These are phyloP conservation scores for Nothoprocta perdicaria DNA, from an alignment of 2,113 vertebrate species.

Conservation along the genomic window DNA sequence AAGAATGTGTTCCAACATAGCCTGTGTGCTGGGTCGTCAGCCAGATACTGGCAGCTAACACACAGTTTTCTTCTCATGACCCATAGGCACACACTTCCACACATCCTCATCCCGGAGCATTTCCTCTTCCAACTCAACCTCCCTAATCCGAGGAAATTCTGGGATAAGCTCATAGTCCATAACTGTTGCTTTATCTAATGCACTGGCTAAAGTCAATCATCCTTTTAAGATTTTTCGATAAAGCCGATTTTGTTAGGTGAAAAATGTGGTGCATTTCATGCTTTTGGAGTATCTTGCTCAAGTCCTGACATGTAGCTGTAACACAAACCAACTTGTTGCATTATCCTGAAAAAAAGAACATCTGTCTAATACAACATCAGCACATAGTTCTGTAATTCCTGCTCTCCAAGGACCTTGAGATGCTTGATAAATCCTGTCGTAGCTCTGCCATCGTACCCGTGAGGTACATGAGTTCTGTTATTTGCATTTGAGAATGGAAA, in stretches of 20 bases:
- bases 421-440: neutral
- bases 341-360: neutral
- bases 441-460: neutral
- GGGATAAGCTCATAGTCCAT: neutral
- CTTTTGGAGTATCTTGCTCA: neutral
- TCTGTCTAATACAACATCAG: neutral
- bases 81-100: neutral
- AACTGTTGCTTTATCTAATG: neutral
- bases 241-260: neutral
- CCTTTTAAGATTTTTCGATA: conserved; percentile 2
- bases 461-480: neutral
- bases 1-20: conserved; percentile 43
- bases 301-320: neutral
- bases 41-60: conserved; percentile 57
- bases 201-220: neutral
- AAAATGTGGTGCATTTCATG: conserved; percentile 12
- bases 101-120: neutral
- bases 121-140: conserved; percentile 17
- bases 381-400: neutral
- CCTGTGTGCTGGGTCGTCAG: conserved; percentile 22
- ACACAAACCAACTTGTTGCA: neutral
- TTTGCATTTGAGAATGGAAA: neutral
- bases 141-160: conserved; percentile 16
- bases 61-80: conserved; percentile 33
- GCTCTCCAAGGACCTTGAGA: neutral